These are phyloP conservation scores for Chouioia cunea DNA, from an alignment of 2,888 invertebrate genomes.

Conservation along the genomic window DNA sequence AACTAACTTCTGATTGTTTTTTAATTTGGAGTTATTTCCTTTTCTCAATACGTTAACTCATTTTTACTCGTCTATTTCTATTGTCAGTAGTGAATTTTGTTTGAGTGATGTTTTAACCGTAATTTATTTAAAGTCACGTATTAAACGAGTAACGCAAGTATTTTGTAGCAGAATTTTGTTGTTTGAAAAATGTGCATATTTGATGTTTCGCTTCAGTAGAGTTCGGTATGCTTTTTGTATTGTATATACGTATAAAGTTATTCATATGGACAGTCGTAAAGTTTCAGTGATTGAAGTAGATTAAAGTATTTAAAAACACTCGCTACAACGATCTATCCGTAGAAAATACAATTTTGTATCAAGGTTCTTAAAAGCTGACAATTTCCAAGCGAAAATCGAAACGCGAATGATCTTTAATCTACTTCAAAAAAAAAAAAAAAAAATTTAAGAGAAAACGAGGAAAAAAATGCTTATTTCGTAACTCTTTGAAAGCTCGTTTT, in stretches of 20 bases:
- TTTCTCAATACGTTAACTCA: not conserved
- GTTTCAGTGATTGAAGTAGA: not conserved
- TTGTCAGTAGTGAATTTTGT: not conserved
- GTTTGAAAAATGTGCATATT: not conserved
- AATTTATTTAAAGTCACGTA: not conserved
- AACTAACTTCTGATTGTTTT: slow-evolving; percentile 4
- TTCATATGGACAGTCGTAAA: not conserved
- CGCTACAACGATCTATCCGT: too few species aligned
- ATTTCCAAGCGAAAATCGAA: not conserved
- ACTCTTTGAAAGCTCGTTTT: too few species aligned
- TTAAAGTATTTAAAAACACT: slow-evolving; percentile 28
- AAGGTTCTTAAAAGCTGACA: too few species aligned
- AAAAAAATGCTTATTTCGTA: not conserved
- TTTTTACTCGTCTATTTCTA: not conserved
- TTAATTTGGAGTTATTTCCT: not conserved
- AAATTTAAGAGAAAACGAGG: not conserved
- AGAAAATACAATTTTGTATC: too few species aligned
- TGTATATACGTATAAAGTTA: not conserved
- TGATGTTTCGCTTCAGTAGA: slow-evolving; percentile 13
- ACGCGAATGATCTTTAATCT: slow-evolving; percentile 24
- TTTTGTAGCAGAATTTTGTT: not conserved
- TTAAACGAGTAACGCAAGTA: slow-evolving; percentile 23
- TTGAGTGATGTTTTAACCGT: slow-evolving; percentile 1
- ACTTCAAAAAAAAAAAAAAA: not conserved
- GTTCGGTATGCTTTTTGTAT: slow-evolving; percentile 26